Base-by-base conservation (phyloP, 2,113 vertebrate genomes). In the Heterocephalus glaber region DNA sequence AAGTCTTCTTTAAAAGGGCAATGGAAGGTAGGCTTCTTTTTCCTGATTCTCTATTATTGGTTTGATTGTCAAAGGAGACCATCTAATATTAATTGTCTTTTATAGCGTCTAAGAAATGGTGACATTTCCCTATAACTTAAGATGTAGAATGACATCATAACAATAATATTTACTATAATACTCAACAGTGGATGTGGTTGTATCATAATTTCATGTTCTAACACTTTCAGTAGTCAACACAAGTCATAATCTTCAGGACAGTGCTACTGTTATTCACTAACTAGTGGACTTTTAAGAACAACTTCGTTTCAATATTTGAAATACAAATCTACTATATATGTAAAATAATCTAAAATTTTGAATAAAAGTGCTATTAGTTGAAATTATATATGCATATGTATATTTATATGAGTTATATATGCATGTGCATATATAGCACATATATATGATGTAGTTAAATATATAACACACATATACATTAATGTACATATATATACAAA, bases 1-100 rank as follows among this genome's bases (percentile, higher is more conserved):
- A 99, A 97, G 99, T 99, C 96, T 99, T 99, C 98, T 99, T 99
- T 98, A 99, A 99, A 98, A 99, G 99, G 97, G 99, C 99, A 9
- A 99, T 99, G 86, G 99, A 99, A 99, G 99, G 99, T 99, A 98
- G 97, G 98, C 61, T 80, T 30, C 65, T 44, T 95, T 94, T 24
- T 33, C 60, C 28, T 87, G 41, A 58, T n/a, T 44, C 49, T 95
- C 97, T 54, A 86, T 90, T 95, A 33, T 30, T 94, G 77, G 5
- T 41, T 65, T 92, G 44, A 90, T 60, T 95, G 70, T 93, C 68
- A 14, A 1, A 52, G 22, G 60, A 81, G 70, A 65, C 5, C 17
- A 79, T 93, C 66, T 95, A 14, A n/a, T 89, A 80, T n/a, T 66
- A 80, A 33, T 70, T n/a, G 72, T 54, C 24, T 30, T 54, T 96